Percentiles rank a stretch among this genome's conserved stretches.
phyloP scores from a whole-genome alignment of 53 echinoderm and acorn worm genomes.

The Mesocentrotus franciscanus region DNA sequence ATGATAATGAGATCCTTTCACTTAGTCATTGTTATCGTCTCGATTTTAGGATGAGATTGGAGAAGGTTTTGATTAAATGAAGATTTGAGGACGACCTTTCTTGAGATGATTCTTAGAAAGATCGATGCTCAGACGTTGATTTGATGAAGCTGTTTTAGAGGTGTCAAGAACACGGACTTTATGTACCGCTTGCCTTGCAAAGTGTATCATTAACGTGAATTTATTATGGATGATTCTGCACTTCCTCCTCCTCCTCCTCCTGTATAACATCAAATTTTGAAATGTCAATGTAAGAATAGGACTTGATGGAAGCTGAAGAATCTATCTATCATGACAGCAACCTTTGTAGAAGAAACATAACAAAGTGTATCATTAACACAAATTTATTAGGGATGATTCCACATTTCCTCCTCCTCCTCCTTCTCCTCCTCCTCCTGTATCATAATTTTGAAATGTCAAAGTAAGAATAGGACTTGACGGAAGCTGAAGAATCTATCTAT shows the following conservation, averaged over 20 bases:
- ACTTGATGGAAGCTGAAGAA: too few relatives aligned
- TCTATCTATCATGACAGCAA: too few relatives aligned
- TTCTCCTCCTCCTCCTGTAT: too few relatives aligned
- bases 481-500: too few relatives aligned
- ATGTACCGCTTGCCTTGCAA: not conserved
- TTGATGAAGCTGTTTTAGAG: not conserved
- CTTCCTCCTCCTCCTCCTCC: not conserved
- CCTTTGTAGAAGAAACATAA: too few relatives aligned
- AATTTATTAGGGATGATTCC: too few relatives aligned
- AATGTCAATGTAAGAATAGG: too few relatives aligned
- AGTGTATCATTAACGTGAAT: not conserved
- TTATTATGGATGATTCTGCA: not conserved
- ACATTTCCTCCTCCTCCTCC: too few relatives aligned
- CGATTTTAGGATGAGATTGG: not conserved
- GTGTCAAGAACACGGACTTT: constrained; percentile 9
- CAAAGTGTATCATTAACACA: too few relatives aligned
- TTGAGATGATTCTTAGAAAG: not conserved
- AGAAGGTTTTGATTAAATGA: constrained; percentile 27
- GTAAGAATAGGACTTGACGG: too few relatives aligned
- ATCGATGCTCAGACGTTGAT: not conserved
- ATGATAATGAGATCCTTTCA: not conserved
- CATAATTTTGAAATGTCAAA: too few relatives aligned
- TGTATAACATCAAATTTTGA: too few relatives aligned
- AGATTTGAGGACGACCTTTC: not conserved
- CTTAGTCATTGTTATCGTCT: constrained; percentile 41